Base-by-base conservation (phyloP, 2,888 invertebrate species). In the Trileptium ribeirensis region DNA sequence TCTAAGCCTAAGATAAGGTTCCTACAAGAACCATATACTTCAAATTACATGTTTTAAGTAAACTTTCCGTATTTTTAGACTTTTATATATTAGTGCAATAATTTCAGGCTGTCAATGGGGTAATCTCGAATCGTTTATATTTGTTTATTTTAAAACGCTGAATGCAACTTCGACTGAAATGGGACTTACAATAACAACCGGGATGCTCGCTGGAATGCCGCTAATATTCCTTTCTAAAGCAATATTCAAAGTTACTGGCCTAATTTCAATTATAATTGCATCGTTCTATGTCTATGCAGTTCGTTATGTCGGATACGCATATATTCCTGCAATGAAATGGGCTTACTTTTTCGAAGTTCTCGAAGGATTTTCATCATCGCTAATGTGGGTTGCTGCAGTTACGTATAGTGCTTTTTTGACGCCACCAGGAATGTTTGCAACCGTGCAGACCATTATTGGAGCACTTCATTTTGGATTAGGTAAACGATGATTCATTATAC, bases 171-270 rank as follows among this genome's bases (percentile, higher is more conserved):
- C 93, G 78, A 93, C 93, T 0, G 90, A 94, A 81, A 94, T 94
- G 94, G 94, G 94, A 24, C 91, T 94, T 84, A 94, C 94, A 0
- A 93, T 94, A 85, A 93, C 94, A 0, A 93, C 94, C 79, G 93
- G 93, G 0, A 93, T 93, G 19, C 90, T 93, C 3, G 92, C 93
- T 0, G 94, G 94, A 0, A 91, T 94, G 78, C 94, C 94, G 0
- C 90, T 94, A 29, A 90, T 94, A 34, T 93, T 93, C 67, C 90
- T 93, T n/a, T 93, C 94, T 0, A 93, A 93, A 0, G 93, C 93
- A 81, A 93, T 94, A 86, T 93, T 93, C 83, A 91, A 92, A 78
- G 91, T 91, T 85, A 90, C 94, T 80, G 94, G 94, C 0, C 93
- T 94, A 85, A 93, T 93, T 38, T 93, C 94, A 87, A 93, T 94